Conservation (phyloP, 2,113 vertebrate species). For the Osmerus eperlanus region DNA sequence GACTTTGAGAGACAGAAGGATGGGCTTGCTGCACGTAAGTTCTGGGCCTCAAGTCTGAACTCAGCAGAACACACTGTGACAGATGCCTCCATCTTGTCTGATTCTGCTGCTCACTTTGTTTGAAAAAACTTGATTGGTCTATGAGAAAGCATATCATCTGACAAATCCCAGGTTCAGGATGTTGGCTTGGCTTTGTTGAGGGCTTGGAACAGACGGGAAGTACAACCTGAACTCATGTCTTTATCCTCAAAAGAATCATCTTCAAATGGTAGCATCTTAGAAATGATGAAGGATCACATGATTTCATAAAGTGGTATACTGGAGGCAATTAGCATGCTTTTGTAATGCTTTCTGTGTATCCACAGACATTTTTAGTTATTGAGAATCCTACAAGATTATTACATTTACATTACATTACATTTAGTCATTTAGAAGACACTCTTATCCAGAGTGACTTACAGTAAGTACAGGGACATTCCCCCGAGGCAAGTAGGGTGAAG, state of each 20-base stretch:
- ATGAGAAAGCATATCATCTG: slow-evolving; percentile 51
- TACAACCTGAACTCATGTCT: background rate
- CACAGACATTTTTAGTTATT: too few species aligned
- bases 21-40: slow-evolving; percentile 33
- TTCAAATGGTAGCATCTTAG: too few species aligned
- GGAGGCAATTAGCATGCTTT: too few species aligned
- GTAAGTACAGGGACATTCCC: too few species aligned
- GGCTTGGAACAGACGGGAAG: background rate
- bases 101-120: slow-evolving; percentile 62
- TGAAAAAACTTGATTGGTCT: slow-evolving; percentile 60
- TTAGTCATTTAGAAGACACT: too few species aligned
- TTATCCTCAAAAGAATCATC: background rate
- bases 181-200: background rate
- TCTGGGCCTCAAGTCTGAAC: slow-evolving; percentile 58
- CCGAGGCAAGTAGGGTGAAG: too few species aligned
- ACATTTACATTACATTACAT: too few species aligned
- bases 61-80: slow-evolving; percentile 69
- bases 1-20: slow-evolving; percentile 40
- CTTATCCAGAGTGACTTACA: too few species aligned
- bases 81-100: slow-evolving; percentile 72
- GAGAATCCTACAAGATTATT: too few species aligned
- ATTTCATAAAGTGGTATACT: too few species aligned
- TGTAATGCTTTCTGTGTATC: too few species aligned
- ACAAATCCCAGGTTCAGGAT: slow-evolving; percentile 16
- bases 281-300: too few species aligned